Evolutionary conservation across 2,888 invertebrate genomes (phyloP), one percentile per base, ranked within the genome.

Genomic region (Drosophila rubida): DNA sequence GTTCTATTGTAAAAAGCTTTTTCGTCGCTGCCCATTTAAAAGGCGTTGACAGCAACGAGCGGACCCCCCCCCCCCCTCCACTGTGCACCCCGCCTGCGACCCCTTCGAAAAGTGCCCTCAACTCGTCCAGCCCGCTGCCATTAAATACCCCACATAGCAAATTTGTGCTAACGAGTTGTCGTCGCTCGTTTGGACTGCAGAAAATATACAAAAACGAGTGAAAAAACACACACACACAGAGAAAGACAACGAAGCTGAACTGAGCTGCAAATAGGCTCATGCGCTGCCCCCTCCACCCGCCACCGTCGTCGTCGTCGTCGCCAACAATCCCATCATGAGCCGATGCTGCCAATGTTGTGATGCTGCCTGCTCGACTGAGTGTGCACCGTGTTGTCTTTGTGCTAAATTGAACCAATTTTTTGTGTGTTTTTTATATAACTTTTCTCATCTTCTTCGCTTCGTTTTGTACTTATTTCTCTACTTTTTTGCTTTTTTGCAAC

Each of bases 81-180:
- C 19, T 9, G 27, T 25, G n/a, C n/a, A 8, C 19, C 19, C 19
- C 3, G 19, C 19, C 19, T 19, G n/a, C 59, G 14, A 37, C 51
- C 49, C 46, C 54, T 48, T 19, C 75, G 54, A 57, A 22, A 11
- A 27, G 9, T 27, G 11, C 37, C 22, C 23, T 41, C 30, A 4
- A 13, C 32, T n/a, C 14, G 6, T 11, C 35, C 41, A 14, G 23
- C 45, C 54, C 4, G 6, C 23, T 44, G 46, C 67, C 60, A 60
- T 59, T 72, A 58, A 75, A 61, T 57, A 76, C 65, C 69, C 57
- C 64, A 75, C 79, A 81, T 69, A 70, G 70, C 68, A 87, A 81
- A 87, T 87, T 87, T 81, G 76, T 76, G 87, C 82, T 87, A 82
- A 82, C 87, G 82, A 87, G 82, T 82, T 82, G 81, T 67, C 81